Evolutionary conservation across 2,888 invertebrate genomes (phyloP), one percentile per base, ranked within the genome.

Genomic region (Sesamia inferens): DNA sequence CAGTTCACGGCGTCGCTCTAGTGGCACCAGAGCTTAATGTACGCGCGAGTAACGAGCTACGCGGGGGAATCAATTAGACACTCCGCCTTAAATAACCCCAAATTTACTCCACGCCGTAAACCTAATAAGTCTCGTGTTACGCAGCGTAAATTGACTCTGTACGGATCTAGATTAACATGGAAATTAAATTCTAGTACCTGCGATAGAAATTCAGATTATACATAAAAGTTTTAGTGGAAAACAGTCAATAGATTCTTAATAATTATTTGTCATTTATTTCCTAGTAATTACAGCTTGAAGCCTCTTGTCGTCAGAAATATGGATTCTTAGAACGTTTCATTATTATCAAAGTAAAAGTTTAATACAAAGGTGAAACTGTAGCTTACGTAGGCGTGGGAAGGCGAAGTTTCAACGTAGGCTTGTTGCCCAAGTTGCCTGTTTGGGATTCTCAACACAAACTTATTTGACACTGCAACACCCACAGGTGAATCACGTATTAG

Each of bases 221-320:
- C 84, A 81, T 88, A 88, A 88, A 85, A 83, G 83, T 88, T 89
- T 86, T 73, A 87, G 83, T 89, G 87, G 85, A 93, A 93, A 95
- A 95, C 94, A 95, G 93, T 93, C 94, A 86, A 94, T 93, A 94
- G 92, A 93, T 88, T 93, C 91, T 92, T 89, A 88, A 85, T 88
- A 89, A 90, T 94, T 93, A 94, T 94, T 94, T 94, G 93, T 94
- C 93, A 78, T 92, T 65, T 93, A 94, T 91, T 91, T 83, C 84
- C 92, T 94, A 93, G 85, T 90, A 90, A 91, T 91, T 92, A 92
- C 85, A 87, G 77, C 84, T 86, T 85, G 79, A 83, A 87, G 85
- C 86, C 88, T 90, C 89, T 85, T 87, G 76, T 86, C 82, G 82
- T 87, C 81, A 86, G 79, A 86, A 86, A 78, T 76, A 31, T 47